phyloP scores from a whole-genome alignment of 2,797 vertebrate species.

The Philypnodon macrostomus region DNA sequence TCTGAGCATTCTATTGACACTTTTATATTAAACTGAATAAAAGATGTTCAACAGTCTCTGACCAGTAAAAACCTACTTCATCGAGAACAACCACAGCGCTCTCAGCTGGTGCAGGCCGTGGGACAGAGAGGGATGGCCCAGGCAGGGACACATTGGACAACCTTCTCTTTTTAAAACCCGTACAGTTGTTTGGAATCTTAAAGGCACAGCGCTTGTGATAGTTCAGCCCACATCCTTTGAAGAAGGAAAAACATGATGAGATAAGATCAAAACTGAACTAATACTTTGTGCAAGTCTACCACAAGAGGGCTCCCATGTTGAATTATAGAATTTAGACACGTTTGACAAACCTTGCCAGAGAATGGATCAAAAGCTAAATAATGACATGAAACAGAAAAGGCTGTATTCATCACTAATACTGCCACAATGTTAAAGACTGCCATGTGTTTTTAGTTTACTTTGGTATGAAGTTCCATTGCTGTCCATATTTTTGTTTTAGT shows the following conservation, averaged over 20 bases:
- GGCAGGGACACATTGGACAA: conserved; percentile 93
- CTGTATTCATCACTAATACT: too few relatives aligned
- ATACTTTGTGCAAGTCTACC: conserved; percentile 13
- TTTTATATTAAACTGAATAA: too few relatives aligned
- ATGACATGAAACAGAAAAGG: too few relatives aligned
- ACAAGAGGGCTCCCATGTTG: conserved; percentile 23
- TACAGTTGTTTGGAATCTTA: conserved; percentile 98
- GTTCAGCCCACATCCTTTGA: conserved; percentile 92
- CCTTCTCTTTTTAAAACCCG: conserved; percentile 90
- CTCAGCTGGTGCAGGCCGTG: conserved; percentile 83
- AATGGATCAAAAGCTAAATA: too few relatives aligned
- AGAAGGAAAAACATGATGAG: conserved; percentile 26
- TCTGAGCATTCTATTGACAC: too few relatives aligned
- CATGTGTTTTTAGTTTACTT: too few relatives aligned
- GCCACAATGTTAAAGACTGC: too few relatives aligned
- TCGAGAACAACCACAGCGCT: conserved; percentile 79
- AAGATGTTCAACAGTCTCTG: too few relatives aligned
- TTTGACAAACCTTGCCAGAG: too few relatives aligned
- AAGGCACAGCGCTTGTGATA: conserved; percentile 98
- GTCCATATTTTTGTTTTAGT: too few relatives aligned
- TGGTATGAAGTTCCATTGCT: too few relatives aligned
- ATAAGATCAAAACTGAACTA: conserved; percentile 18
- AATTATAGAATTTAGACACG: conserved; percentile 17
- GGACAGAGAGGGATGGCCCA: conserved; percentile 85
- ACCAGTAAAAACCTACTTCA: conserved; percentile 76